Evolutionary conservation across 2,888 invertebrate genomes (phyloP), one percentile per base, ranked within the genome.

Genomic region (Pardosa pseudoannulata): DNA sequence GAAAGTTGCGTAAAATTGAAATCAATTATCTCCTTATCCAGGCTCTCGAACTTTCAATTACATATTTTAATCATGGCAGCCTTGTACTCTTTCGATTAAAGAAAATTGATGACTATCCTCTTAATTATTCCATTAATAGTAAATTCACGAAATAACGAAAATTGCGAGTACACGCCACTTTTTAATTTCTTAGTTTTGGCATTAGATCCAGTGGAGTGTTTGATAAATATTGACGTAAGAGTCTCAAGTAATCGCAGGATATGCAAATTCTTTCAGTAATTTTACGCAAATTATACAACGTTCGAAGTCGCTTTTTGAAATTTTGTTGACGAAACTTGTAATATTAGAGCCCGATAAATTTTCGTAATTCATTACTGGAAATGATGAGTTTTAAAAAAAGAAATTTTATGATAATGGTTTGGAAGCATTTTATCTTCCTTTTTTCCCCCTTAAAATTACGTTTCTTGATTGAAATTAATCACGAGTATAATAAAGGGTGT

Each of bases 21-120:
- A 23, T 23, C 23, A 19, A 56, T 23, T 56, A 56, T 23, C 19
- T 23, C 23, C 23, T 56, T 56, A 56, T 23, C 23, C 23, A 23
- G 11, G 5, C 23, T 56, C 19, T 56, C 56, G 5, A 23, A 56
- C 16, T 56, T 56, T 56, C 23, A 56, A 56, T 56, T 56, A 56
- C 56, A 56, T 56, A 56, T 56, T 56, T 56, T 56, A 56, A 56
- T 56, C 56, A 56, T 23, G 19, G 11, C 56, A 11, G 23, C n/a
- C 23, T 56, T 56, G 16, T 23, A 23, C 19, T 5, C 19, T 3
- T 56, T 56, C 23, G 23, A 23, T 23, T 56, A 56, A 56, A 56
- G 19, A 56, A 56, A 56, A 56, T 56, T 56, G 56, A 56, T 56
- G 56, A 56, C 56, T 56, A 56, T 56, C 19, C 56, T 56, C 56